Evolutionary conservation across 2,797 vertebrate genomes (phyloP).

Genomic region (Melanotaenia pygmaea): DNA sequence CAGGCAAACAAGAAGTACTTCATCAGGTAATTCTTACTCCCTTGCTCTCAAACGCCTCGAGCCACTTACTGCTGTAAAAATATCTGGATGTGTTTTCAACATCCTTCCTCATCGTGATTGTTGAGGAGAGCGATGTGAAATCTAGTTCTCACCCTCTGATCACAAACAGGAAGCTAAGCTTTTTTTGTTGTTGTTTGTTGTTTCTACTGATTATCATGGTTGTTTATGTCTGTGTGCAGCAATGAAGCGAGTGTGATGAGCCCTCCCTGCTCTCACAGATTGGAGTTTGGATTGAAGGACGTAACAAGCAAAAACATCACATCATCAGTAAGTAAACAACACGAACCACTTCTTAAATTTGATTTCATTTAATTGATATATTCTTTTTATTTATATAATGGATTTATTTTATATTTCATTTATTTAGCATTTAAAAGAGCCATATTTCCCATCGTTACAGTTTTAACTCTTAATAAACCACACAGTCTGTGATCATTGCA

Average conservation of each 20-base stretch:
- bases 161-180: conserved; percentile 52
- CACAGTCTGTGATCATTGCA: not conserved
- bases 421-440: no score
- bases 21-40: conserved; percentile 63
- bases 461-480: not conserved
- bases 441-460: not conserved
- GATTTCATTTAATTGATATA: no score
- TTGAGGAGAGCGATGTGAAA: not conserved
- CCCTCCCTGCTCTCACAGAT: conserved; percentile 56
- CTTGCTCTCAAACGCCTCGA: not conserved
- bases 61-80: not conserved
- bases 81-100: conserved; percentile 29
- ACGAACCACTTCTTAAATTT: no score
- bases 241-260: conserved; percentile 27
- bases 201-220: not conserved
- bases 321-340: conserved; percentile 66
- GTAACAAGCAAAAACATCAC: conserved; percentile 51
- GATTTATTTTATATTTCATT: no score
- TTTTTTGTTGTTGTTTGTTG: conserved; percentile 1
- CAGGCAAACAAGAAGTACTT: not conserved
- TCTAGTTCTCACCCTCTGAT: conserved; percentile 13
- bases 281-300: conserved; percentile 63
- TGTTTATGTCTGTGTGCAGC: conserved; percentile 53
- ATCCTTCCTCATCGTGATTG: conserved; percentile 24
- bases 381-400: no score